Conservation (phyloP, 2,113 vertebrate species). For the Chloropsis hardwickii region DNA sequence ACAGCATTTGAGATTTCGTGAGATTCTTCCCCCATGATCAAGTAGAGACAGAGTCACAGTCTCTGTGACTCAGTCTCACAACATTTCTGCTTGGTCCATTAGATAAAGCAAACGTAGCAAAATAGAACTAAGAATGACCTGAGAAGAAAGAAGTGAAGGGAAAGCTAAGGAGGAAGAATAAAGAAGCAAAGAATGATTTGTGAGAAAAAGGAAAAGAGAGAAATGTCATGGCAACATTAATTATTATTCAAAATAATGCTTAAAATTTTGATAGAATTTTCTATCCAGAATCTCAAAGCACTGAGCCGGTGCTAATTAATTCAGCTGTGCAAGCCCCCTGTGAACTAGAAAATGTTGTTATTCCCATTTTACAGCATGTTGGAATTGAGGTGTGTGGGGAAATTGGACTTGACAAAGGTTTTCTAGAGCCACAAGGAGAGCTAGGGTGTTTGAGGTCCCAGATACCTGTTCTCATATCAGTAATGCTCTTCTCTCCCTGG, state of each 20-base stretch:
- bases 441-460: background rate
- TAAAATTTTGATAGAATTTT: constrained; percentile 27
- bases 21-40: background rate
- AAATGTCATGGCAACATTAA: background rate
- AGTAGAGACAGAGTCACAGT: background rate
- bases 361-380: background rate
- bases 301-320: constrained; percentile 23
- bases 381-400: background rate
- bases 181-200: background rate
- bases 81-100: background rate
- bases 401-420: background rate
- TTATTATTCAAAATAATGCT: constrained; percentile 44
- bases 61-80: background rate
- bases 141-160: background rate
- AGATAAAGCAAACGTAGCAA: background rate
- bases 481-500: background rate
- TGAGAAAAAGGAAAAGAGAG: background rate
- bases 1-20: background rate
- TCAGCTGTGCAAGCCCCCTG: background rate
- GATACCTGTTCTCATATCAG: background rate
- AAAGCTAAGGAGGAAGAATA: background rate
- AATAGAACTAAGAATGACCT: background rate
- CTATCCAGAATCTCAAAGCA: constrained; percentile 49
- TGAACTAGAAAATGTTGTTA: background rate
- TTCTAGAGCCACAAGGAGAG: background rate